These are phyloP conservation scores for Lepidurus apus DNA, from an alignment of 1,140 invertebrate genomes.

Conservation along the genomic window DNA sequence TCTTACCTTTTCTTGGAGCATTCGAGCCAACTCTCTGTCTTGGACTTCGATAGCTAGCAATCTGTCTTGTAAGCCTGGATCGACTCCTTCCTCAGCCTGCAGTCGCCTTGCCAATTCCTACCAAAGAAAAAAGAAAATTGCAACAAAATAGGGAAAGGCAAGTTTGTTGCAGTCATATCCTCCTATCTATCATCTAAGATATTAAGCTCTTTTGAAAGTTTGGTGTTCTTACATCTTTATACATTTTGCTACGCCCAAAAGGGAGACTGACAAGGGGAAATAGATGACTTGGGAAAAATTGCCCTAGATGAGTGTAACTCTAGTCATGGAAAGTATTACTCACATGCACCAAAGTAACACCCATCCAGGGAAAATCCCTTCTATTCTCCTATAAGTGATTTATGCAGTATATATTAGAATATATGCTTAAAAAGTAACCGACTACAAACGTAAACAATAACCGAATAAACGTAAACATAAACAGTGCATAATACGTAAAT, in stretches of 20 bases:
- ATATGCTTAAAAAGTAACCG: neutral
- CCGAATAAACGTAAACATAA: neutral
- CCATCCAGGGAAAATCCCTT: constrained; percentile 33
- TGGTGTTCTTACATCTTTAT: no score
- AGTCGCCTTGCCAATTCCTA: constrained; percentile 60
- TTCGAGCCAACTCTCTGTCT: constrained; percentile 79
- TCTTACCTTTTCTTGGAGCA: constrained; percentile 72
- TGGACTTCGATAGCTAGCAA: constrained; percentile 81
- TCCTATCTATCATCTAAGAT: no score
- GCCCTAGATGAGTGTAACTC: constrained; percentile 47
- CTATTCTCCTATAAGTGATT: neutral
- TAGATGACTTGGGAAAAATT: neutral
- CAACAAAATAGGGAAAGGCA: neutral
- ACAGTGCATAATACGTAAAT: neutral
- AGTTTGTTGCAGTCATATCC: no score
- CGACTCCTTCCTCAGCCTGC: constrained; percentile 44
- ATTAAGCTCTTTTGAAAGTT: no score
- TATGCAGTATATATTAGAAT: neutral
- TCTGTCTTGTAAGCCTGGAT: constrained; percentile 50
- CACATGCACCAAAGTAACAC: constrained; percentile 44
- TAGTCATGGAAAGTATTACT: constrained; percentile 44
- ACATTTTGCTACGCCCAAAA: no score
- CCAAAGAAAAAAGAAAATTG: neutral
- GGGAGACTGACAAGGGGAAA: neutral
- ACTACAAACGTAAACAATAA: neutral